Percentiles rank a stretch among this genome's conserved stretches.
These are phyloP conservation scores for Actinernus sp. DNA, from an alignment of 92 coral and sea anemone genomes.

Conservation along the genomic window DNA sequence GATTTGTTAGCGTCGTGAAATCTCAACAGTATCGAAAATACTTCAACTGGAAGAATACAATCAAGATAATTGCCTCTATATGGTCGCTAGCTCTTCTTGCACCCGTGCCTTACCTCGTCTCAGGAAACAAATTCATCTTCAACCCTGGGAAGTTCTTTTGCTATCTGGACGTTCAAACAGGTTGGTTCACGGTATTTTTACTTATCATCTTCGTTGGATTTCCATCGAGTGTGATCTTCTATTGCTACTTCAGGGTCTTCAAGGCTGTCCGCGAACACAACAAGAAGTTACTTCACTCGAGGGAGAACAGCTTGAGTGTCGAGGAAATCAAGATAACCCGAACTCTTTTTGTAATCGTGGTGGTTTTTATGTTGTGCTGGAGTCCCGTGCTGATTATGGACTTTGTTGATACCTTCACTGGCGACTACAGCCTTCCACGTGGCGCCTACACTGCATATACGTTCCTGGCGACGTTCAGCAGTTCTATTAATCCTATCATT, in stretches of 20 bases:
- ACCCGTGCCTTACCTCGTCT: constrained; percentile 57
- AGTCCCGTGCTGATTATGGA: constrained; percentile 48
- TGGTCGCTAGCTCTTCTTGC: constrained; percentile 43
- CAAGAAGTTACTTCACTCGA: constrained; percentile 19
- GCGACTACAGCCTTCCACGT: constrained; percentile 46
- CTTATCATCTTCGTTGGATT: constrained; percentile 29
- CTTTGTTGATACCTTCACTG: constrained; percentile 48
- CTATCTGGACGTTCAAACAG: constrained; percentile 43
- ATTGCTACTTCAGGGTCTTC: constrained; percentile 58
- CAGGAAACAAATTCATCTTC: constrained; percentile 56
- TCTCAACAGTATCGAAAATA: constrained; percentile 23
- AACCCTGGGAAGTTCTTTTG: constrained; percentile 72
- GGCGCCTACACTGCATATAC: constrained; percentile 42
- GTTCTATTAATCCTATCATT: constrained; percentile 47
- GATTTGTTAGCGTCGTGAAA: constrained; percentile 54
- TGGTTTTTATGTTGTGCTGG: constrained; percentile 62
- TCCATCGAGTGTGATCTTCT: constrained; percentile 46
- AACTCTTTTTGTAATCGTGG: constrained; percentile 56
- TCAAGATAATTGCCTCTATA: constrained; percentile 21
- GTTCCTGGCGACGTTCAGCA: constrained; percentile 39
- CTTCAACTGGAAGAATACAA: constrained; percentile 31
- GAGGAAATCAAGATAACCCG: constrained; percentile 61
- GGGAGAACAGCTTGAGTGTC: constrained; percentile 30
- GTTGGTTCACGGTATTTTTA: constrained; percentile 42
- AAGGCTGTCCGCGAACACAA: constrained; percentile 55